Conservation (phyloP, 2,113 vertebrate species). For the Myrmecobius fasciatus region DNA sequence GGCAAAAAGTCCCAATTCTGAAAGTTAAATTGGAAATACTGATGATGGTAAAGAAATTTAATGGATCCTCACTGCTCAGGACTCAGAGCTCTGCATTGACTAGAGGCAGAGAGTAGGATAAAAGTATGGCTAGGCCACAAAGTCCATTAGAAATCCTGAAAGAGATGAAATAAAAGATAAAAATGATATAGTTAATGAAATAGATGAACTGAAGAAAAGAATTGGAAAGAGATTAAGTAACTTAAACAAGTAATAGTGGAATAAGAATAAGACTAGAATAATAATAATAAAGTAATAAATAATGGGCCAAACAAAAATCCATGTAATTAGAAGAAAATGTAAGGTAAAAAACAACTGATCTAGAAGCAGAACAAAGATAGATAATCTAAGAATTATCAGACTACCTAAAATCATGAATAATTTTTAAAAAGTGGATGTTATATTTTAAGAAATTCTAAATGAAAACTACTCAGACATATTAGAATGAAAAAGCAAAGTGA, state of each 20-base stretch:
- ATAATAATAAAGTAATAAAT: not conserved
- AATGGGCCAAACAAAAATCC: no score
- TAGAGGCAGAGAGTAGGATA: not conserved
- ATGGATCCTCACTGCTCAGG: no score
- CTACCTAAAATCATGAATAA: no score
- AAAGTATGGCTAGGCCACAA: not conserved
- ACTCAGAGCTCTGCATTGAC: not conserved
- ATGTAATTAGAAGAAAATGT: not conserved
- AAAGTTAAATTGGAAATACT: no score
- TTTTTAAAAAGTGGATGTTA: no score
- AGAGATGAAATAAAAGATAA: not conserved
- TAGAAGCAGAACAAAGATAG: not conserved
- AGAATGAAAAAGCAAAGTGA: no score
- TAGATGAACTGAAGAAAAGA: not conserved
- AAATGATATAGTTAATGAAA: not conserved
- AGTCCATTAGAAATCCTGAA: not conserved
- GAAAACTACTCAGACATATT: no score
- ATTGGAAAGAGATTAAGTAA: not conserved
- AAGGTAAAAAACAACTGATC: not conserved
- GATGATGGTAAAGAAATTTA: no score
- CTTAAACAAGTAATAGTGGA: not conserved
- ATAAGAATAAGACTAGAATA: no score
- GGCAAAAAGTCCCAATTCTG: no score
- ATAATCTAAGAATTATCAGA: no score
- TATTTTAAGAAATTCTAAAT: no score